phyloP scores from a whole-genome alignment of 2,888 invertebrate species.

The Aleiodes testaceus region DNA sequence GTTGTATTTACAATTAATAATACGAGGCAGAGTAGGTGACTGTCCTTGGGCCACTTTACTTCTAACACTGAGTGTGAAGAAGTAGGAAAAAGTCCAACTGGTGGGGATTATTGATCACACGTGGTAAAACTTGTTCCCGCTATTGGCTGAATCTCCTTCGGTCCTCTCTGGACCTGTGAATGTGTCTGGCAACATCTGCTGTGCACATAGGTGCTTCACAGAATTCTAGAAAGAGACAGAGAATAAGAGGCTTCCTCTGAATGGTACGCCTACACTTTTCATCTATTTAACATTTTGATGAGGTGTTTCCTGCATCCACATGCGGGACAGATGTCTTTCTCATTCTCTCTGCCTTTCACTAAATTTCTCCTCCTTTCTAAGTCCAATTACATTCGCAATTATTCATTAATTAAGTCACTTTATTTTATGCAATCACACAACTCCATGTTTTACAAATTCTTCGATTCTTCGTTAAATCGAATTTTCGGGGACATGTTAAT shows the following conservation, averaged over 20 bases:
- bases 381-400: too few species aligned
- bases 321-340: conserved; percentile 57
- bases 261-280: conserved; percentile 20
- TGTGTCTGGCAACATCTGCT: conserved; percentile 25
- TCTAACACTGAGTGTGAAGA: conserved; percentile 24
- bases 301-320: conserved; percentile 66
- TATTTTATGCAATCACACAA: conserved; percentile 64
- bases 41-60: conserved; percentile 66
- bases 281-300: conserved; percentile 59
- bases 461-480: not conserved
- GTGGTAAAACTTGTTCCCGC: conserved; percentile 56
- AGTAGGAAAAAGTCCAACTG: conserved; percentile 29
- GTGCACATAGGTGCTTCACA: conserved; percentile 4
- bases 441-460: conserved; percentile 21
- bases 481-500: too few species aligned
- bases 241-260: not conserved
- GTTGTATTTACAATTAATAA: conserved; percentile 30
- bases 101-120: conserved; percentile 59
- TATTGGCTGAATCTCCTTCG: conserved; percentile 53
- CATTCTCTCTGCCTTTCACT: conserved; percentile 17
- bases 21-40: conserved; percentile 34
- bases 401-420: conserved; percentile 51
- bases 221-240: conserved; percentile 16
- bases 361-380: conserved; percentile 15
- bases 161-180: conserved; percentile 42